Evolutionary conservation across 2,888 invertebrate genomes (phyloP), one percentile per base, ranked within the genome.

Genomic region (Caenorhabditis sinica): DNA sequence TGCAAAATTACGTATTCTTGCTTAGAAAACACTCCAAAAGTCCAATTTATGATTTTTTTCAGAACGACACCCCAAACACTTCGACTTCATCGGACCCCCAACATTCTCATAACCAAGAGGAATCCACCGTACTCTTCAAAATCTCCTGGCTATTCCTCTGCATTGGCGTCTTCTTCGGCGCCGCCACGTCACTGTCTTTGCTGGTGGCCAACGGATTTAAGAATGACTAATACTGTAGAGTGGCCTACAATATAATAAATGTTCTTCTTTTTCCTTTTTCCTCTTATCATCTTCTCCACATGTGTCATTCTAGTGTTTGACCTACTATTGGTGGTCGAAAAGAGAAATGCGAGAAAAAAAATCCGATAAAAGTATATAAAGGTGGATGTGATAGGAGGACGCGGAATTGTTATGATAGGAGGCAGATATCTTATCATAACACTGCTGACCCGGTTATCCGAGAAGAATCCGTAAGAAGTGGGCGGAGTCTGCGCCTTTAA

Each of bases 331-430:
- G 6, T 40, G 11, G 40, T 40, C 40, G 40, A 40, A 40, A 11
- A 15, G 49, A 11, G 20, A 20, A 20, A 45, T 9, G 13, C 9
- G 40, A 61, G 11, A 51, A n/a, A 77, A 77, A 80, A 80, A 80
- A 80, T 72, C 65, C 66, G 66, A 72, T 73, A 80, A 80, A 80
- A 80, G 79, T 79, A 66, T 63, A 53, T 49, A 45, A 45, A 45
- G 45, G 45, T 45, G 45, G 4, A 36, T 36, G 5, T 4, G 9
- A 36, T 4, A 33, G n/a, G 61, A 23, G 17, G 36, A 61, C 9
- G 40, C 15, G 53, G 74, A 60, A 79, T 53, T 80, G 72, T 72
- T 80, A 80, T 72, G 72, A 80, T 72, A 60, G 43, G 63, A n/a
- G n/a, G n/a, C n/a, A n/a, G n/a, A 53, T 69, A 20, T 69, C 66